Conservation (phyloP, 2,888 invertebrate genomes). For the Coronaproctus castanopsis region DNA sequence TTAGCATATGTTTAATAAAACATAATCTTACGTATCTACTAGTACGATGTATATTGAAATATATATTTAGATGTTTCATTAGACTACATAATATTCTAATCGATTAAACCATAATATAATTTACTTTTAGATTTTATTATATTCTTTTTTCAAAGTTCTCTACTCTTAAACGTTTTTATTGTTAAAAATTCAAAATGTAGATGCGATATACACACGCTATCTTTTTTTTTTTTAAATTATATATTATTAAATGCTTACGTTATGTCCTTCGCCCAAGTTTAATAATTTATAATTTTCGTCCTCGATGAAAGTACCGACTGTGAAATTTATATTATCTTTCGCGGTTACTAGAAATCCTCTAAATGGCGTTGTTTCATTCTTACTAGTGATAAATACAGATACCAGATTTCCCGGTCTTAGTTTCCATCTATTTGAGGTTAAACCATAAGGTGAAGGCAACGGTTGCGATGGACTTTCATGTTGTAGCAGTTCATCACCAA, state of each 20-base stretch:
- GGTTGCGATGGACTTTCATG: conserved; percentile 30
- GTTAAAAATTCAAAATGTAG: no score
- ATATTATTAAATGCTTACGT: conserved; percentile 11
- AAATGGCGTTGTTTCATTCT: conserved; percentile 26
- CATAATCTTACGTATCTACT: no score
- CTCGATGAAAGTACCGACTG: neutral
- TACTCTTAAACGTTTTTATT: no score
- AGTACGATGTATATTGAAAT: no score
- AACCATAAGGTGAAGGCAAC: conserved; percentile 6
- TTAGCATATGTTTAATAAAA: no score
- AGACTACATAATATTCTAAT: no score
- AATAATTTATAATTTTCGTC: neutral
- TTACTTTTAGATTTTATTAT: no score
- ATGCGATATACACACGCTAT: no score
- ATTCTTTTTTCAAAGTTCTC: no score
- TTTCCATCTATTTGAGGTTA: conserved; percentile 7
- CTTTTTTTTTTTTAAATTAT: no score
- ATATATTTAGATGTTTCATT: no score
- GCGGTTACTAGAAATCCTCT: conserved; percentile 47
- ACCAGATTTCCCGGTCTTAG: conserved; percentile 3
- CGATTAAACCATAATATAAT: no score
- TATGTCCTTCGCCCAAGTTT: neutral
- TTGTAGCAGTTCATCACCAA: conserved; percentile 44
- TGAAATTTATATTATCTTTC: conserved; percentile 25
- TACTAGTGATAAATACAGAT: conserved; percentile 4